phyloP scores from a whole-genome alignment of 35 echinoderm and acorn worm genomes.

The Apostichopus japonicus region DNA sequence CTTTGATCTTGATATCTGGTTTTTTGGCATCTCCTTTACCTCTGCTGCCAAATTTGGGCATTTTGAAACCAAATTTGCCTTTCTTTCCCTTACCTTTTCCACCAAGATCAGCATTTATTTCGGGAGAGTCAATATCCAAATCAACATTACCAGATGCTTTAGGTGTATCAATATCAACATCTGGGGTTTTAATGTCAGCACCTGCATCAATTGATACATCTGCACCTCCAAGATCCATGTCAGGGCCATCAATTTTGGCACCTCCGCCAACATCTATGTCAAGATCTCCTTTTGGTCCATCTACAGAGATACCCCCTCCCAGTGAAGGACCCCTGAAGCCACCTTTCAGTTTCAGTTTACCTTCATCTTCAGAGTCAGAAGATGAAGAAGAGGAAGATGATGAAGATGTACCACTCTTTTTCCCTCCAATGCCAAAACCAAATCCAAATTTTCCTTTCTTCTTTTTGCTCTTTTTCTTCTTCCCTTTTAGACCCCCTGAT shows the following conservation, averaged over 20 bases:
- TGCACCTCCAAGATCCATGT: conserved; percentile 10
- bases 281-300: conserved; percentile 17
- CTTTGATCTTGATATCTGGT: conserved; percentile 24
- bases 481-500: conserved; percentile 40
- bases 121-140: conserved; percentile 59
- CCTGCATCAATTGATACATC: conserved; percentile 18
- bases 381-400: conserved; percentile 44
- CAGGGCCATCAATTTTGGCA: conserved; percentile 1
- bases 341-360: conserved; percentile 39
- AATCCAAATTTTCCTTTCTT: conserved; percentile 81
- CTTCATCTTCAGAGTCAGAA: conserved; percentile 74
- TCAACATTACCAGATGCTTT: conserved; percentile 52
- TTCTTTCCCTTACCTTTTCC: conserved; percentile 56
- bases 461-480: conserved; percentile 65
- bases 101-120: conserved; percentile 52
- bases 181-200: conserved; percentile 48
- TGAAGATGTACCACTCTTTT: conserved; percentile 51
- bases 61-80: conserved; percentile 71
- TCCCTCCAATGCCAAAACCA: conserved; percentile 77
- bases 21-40: conserved; percentile 51
- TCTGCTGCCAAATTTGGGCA: conserved; percentile 66
- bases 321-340: conserved; percentile 47
- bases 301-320: conserved; percentile 11
- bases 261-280: conserved; percentile 24
- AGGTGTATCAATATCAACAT: conserved; percentile 36